A percentile compares a stretch with the other conserved stretches of the same genome.
phyloP scores from a whole-genome alignment of 2,888 invertebrate species.

The Digitonthophagus gazella region DNA sequence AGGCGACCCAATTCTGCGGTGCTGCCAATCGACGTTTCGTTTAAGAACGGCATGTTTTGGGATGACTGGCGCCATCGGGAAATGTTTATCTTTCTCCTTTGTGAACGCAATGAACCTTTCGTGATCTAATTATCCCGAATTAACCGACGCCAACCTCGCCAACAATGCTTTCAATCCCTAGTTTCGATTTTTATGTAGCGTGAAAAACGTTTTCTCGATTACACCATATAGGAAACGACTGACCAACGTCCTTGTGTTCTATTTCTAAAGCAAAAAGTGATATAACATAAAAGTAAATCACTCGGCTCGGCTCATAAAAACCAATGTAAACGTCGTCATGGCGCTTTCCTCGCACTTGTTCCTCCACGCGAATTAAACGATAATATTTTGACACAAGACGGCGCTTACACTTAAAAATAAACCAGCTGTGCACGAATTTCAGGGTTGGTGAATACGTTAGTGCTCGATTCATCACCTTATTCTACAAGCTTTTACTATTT shows the following conservation, averaged over 20 bases:
- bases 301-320: not conserved
- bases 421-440: not conserved
- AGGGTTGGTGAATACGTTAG: not conserved
- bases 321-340: not conserved
- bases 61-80: not conserved
- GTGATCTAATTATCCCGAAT: not conserved
- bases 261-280: not conserved
- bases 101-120: not conserved
- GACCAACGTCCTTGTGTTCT: not conserved
- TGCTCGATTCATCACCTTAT: not conserved
- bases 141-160: not conserved
- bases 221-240: not conserved
- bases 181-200: not conserved
- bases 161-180: not conserved
- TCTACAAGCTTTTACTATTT: not conserved
- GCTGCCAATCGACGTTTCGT: slow-evolving; percentile 4
- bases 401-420: not conserved
- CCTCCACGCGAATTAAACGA: not conserved
- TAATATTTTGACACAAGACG: not conserved
- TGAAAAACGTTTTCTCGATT: too few species aligned
- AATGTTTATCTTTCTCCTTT: too few species aligned
- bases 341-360: not conserved
- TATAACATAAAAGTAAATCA: not conserved
- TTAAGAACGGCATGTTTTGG: not conserved
- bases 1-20: slow-evolving; percentile 9